Conservation (phyloP, 2,113 vertebrate species). For the Eudyptes chrysolophus region DNA sequence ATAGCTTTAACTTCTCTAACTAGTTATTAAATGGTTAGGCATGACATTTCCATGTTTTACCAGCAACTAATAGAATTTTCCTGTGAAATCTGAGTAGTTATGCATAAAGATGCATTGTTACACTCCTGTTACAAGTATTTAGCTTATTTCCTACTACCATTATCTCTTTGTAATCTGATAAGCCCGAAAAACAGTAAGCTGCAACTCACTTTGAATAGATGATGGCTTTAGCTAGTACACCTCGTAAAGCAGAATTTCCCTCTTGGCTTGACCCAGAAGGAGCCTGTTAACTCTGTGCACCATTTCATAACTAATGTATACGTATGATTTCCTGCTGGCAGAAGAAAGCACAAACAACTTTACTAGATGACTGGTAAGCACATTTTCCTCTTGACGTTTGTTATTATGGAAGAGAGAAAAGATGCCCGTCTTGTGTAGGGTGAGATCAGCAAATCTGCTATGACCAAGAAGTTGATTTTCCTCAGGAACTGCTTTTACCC, state of each 20-base stretch:
- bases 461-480: conserved; percentile 7
- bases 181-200: background rate
- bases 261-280: background rate
- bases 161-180: background rate
- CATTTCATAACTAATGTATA: background rate
- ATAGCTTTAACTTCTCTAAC: background rate
- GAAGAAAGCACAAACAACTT: background rate
- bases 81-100: background rate
- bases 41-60: background rate
- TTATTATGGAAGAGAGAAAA: background rate
- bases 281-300: background rate
- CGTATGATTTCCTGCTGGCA: background rate
- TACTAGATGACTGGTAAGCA: background rate
- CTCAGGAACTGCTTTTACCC: conserved; percentile 7
- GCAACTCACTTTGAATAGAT: background rate
- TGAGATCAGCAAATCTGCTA: conserved; percentile 26
- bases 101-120: background rate
- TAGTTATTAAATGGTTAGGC: background rate
- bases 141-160: background rate
- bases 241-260: background rate
- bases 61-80: background rate
- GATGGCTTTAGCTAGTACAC: background rate
- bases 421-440: background rate
- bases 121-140: background rate
- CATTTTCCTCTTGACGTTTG: background rate